Evolutionary conservation across 2,797 vertebrate genomes (phyloP).

Genomic region (Enteromius afrohamiltoni): DNA sequence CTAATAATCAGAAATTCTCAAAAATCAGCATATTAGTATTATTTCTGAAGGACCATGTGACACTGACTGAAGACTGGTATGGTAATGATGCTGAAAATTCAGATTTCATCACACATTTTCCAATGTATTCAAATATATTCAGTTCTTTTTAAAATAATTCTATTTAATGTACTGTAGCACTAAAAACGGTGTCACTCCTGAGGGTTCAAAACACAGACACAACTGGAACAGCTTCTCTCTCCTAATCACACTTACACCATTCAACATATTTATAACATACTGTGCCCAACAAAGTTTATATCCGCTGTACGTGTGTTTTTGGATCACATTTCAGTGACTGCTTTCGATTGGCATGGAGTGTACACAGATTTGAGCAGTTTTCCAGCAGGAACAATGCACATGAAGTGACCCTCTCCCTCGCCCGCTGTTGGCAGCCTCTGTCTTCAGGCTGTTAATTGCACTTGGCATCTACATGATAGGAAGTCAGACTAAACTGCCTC

Average conservation of each 20-base stretch:
- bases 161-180: too few species aligned
- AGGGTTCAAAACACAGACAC: background rate
- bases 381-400: conserved; percentile 55
- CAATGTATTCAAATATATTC: background rate
- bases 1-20: background rate
- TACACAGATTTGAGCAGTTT: conserved; percentile 52
- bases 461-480: conserved; percentile 60
- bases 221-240: background rate
- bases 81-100: background rate
- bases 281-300: background rate
- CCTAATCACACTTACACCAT: background rate
- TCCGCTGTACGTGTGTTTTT: conserved; percentile 5
- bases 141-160: background rate
- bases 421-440: conserved; percentile 59
- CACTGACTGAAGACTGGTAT: background rate
- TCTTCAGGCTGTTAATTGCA: conserved; percentile 64
- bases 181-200: too few species aligned
- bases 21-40: background rate
- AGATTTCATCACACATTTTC: background rate
- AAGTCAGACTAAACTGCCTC: conserved; percentile 46
- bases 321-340: conserved; percentile 36
- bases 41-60: background rate
- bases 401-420: conserved; percentile 55
- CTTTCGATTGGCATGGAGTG: conserved; percentile 36
- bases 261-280: background rate